These are phyloP conservation scores for Andrena bicolor DNA, from an alignment of 2,888 invertebrate species.

Conservation along the genomic window DNA sequence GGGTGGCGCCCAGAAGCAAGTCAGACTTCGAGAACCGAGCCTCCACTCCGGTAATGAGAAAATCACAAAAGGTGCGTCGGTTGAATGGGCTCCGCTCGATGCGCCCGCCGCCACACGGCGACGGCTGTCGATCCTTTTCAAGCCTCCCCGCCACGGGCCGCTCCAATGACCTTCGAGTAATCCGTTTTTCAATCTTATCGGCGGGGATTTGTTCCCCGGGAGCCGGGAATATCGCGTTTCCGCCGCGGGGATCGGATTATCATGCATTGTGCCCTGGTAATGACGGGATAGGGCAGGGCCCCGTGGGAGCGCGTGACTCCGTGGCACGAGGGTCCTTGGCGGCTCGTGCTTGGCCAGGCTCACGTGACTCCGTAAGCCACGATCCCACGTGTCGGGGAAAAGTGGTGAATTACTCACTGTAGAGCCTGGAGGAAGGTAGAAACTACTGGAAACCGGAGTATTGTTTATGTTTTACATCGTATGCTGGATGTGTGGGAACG, in stretches of 20 bases:
- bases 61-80: slow-evolving; percentile 72
- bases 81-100: slow-evolving; percentile 58
- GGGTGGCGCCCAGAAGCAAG: slow-evolving; percentile 32
- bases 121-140: slow-evolving; percentile 44
- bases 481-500: no score
- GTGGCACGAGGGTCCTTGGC: background rate
- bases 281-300: slow-evolving; percentile 7
- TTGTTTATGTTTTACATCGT: no score
- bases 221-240: slow-evolving; percentile 35
- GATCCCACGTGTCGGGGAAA: background rate
- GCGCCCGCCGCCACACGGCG: slow-evolving; percentile 7
- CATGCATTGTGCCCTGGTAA: slow-evolving; percentile 35
- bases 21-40: slow-evolving; percentile 59
- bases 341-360: background rate
- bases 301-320: background rate
- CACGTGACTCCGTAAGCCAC: background rate
- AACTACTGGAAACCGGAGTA: no score
- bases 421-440: no score
- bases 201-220: slow-evolving; percentile 30
- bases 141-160: slow-evolving; percentile 9
- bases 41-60: slow-evolving; percentile 73
- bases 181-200: slow-evolving; percentile 68
- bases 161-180: slow-evolving; percentile 63
- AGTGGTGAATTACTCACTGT: no score
- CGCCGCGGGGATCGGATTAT: slow-evolving; percentile 31